Evolutionary conservation across 2,797 vertebrate species (phyloP), one percentile per base, ranked within the genome.

Genomic region (Semotilus atromaculatus): DNA sequence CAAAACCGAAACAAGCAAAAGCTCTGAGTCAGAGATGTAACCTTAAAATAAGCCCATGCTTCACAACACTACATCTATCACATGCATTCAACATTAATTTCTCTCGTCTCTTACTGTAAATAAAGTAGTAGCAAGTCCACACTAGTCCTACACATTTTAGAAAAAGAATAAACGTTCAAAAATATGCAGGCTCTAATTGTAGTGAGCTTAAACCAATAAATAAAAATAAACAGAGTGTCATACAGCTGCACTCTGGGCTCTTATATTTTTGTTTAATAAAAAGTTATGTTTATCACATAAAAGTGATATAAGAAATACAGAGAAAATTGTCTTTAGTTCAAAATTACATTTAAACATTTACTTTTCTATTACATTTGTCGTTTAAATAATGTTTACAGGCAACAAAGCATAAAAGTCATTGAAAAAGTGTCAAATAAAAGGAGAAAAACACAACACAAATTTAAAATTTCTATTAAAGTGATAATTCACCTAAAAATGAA

Each of bases 1-100:
- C 31, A 77, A 72, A 67, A 51, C 71, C 48, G 36, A 81, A 51
- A 62, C 29, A 36, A 48, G 43, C 14, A 48, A 55, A 26, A 82
- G 18, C 19, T 55, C n/a, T 67, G 80, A 67, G 48, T 73, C 62
- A 62, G 29, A 74, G 29, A 55, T 18, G 18, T 26, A 55, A 36
- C 10, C 1, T 72, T 36, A 80, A 81, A 71, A 64, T 80, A 53
- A 71, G 66, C 67, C 29, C 21, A 23, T 55, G 29, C 62, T 16
- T 64, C 29, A 64, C 36, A 80, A 11, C n/a, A 38, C 34, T 26
- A 29, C n/a, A 10, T 77, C 36, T 29, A 19, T 19, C 18, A 53
- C 51, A 53, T 1, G 3, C 18, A 7, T 21, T 21, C 6, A 53
- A 53, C 3, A 74, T 23, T 55, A 0, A 13, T 2, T 21, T 34